Evolutionary conservation across 2,888 invertebrate genomes (phyloP).

Genomic region (Oligia strigilis): DNA sequence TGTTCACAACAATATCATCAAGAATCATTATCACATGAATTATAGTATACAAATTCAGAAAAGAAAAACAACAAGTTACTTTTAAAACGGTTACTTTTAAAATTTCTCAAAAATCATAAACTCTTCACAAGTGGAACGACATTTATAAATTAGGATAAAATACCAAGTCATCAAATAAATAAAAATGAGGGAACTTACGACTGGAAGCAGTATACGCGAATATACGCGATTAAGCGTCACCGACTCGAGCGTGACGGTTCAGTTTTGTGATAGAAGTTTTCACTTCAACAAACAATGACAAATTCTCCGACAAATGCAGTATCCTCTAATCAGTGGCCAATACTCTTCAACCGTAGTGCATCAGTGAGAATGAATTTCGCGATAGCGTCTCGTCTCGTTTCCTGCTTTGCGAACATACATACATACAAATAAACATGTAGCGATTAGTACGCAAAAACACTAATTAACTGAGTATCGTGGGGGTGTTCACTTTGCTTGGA

Average conservation of each 20-base stretch:
- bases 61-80: not conserved
- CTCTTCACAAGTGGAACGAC: too few relatives aligned
- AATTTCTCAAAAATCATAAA: not conserved
- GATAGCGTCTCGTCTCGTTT: conserved; percentile 79
- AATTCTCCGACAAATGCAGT: not conserved
- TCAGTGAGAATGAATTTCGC: conserved; percentile 77
- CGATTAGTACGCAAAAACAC: conserved; percentile 73
- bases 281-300: not conserved
- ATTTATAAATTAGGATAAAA: not conserved
- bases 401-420: conserved; percentile 72
- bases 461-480: conserved; percentile 74
- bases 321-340: conserved; percentile 34
- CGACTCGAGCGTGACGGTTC: too few relatives aligned
- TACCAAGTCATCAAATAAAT: not conserved
- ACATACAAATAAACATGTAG: conserved; percentile 59
- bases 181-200: not conserved
- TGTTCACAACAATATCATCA: not conserved
- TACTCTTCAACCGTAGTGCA: conserved; percentile 60
- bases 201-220: too few relatives aligned
- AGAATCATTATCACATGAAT: not conserved
- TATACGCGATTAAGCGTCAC: too few relatives aligned
- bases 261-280: too few relatives aligned
- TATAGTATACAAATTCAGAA: not conserved
- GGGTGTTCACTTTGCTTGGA: conserved; percentile 14
- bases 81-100: too few relatives aligned